Evolutionary conservation across 2,113 vertebrate genomes (phyloP).

Genomic region (Chaenogobius annularis): DNA sequence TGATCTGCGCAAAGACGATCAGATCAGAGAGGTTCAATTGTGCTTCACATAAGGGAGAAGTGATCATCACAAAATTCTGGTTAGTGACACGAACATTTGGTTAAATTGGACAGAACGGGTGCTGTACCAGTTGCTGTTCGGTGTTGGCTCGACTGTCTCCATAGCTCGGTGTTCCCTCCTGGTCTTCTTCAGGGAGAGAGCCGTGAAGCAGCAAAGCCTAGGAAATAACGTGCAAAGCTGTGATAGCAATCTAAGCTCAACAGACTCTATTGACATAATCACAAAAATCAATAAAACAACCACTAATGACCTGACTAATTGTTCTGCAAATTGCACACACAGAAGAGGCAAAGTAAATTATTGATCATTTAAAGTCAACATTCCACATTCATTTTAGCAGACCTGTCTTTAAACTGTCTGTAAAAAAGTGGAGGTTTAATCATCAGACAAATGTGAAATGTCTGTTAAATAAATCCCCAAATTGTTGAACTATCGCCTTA

Average conservation of each 20-base stretch:
- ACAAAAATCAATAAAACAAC: background rate
- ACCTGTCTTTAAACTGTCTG: background rate
- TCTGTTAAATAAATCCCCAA: too few relatives aligned
- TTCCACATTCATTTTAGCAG: background rate
- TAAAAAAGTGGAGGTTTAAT: too few relatives aligned
- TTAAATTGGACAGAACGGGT: constrained; percentile 36
- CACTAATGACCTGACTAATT: background rate
- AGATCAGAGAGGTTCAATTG: constrained; percentile 61
- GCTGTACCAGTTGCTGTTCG: constrained; percentile 90
- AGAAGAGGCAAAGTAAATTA: background rate
- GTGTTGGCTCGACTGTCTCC: constrained; percentile 82
- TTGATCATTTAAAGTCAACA: background rate
- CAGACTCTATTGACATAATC: background rate
- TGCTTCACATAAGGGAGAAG: constrained; percentile 23
- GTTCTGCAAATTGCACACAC: constrained; percentile 16
- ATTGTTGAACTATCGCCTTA: too few relatives aligned
- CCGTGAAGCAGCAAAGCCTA: constrained; percentile 92
- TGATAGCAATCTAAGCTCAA: background rate
- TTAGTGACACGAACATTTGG: constrained; percentile 15
- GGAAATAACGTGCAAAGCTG: constrained; percentile 2
- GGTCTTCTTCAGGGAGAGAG: constrained; percentile 92
- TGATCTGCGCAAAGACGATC: constrained; percentile 28
- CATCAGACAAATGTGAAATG: too few relatives aligned
- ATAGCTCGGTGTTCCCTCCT: constrained; percentile 83
- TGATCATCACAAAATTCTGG: constrained; percentile 37